Percentiles rank a stretch among this genome's conserved stretches.
Conservation (phyloP, 2,113 vertebrate species). For the Holacanthus passer region DNA sequence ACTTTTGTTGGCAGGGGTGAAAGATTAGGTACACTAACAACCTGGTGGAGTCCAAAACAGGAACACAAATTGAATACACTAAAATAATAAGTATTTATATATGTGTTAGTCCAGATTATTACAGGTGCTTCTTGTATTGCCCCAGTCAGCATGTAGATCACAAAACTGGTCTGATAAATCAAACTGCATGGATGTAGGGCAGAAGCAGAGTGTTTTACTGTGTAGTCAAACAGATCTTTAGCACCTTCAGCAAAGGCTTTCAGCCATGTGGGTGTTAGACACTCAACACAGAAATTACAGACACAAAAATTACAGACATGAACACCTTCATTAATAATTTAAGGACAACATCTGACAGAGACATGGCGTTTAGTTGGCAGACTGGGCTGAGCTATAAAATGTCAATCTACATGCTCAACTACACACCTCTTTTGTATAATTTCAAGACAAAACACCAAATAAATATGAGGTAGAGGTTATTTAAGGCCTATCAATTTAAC, state of each 20-base stretch:
- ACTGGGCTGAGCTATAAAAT: conserved; percentile 47
- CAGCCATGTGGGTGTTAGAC: conserved; percentile 44
- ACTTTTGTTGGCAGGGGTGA: background rate
- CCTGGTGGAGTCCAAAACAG: background rate
- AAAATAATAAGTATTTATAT: background rate
- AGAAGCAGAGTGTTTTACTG: conserved; percentile 40
- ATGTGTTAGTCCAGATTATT: too few species aligned
- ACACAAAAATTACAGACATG: conserved; percentile 55
- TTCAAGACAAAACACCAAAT: background rate
- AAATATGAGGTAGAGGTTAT: background rate
- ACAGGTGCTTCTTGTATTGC: background rate
- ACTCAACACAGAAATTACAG: conserved; percentile 57
- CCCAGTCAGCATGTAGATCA: background rate
- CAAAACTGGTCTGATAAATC: background rate
- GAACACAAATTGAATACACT: background rate
- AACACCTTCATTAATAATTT: conserved; percentile 77
- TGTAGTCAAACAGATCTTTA: conserved; percentile 37
- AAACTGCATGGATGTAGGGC: conserved; percentile 10
- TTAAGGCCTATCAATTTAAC: background rate
- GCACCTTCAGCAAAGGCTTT: conserved; percentile 57
- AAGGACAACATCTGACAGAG: conserved; percentile 75
- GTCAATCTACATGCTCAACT: conserved; percentile 64
- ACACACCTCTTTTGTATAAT: background rate
- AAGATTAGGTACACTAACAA: background rate
- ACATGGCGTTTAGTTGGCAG: conserved; percentile 51